phyloP scores from a whole-genome alignment of 2,113 vertebrate species.

The Carassius gibelio region DNA sequence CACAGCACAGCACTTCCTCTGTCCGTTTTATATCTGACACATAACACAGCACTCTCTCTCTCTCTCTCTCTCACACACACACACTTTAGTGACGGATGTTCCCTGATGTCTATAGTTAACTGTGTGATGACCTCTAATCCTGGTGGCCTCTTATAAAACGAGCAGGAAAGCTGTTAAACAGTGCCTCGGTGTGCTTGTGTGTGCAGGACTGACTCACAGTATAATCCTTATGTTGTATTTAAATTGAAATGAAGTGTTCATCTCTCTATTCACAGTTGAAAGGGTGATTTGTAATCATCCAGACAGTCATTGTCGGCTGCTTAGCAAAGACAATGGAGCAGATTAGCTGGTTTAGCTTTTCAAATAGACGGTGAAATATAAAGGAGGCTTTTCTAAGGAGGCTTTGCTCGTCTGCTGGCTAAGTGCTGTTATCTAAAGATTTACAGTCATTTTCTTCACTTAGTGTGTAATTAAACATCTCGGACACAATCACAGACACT shows the following conservation, averaged over 20 bases:
- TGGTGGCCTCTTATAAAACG: neutral
- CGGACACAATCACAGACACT: slow-evolving; percentile 67
- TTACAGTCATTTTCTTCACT: slow-evolving; percentile 72
- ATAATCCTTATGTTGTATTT: slow-evolving; percentile 20
- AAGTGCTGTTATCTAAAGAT: slow-evolving; percentile 63
- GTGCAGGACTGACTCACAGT: neutral
- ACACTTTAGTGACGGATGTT: neutral
- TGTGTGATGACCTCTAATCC: slow-evolving; percentile 8
- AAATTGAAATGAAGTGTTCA: slow-evolving; percentile 18
- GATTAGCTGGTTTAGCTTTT: slow-evolving; percentile 53
- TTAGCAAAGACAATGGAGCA: slow-evolving; percentile 53
- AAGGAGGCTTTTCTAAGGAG: slow-evolving; percentile 8
- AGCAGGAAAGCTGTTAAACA: slow-evolving; percentile 8
- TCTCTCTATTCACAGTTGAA: slow-evolving; percentile 20
- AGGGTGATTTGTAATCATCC: slow-evolving; percentile 25
- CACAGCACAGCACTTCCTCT: neutral
- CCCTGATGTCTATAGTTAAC: neutral
- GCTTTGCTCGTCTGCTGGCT: slow-evolving; percentile 43
- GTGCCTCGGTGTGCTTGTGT: neutral
- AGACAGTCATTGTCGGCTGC: slow-evolving; percentile 29
- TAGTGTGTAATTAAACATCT: slow-evolving; percentile 75
- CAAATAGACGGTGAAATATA: slow-evolving; percentile 31
- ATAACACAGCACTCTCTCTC: neutral
- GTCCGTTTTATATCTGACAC: neutral
- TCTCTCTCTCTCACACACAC: neutral